Percentiles rank a stretch among this genome's conserved stretches.
Evolutionary conservation across 1,140 invertebrate genomes (phyloP).

Genomic region (Dryas iulia): DNA sequence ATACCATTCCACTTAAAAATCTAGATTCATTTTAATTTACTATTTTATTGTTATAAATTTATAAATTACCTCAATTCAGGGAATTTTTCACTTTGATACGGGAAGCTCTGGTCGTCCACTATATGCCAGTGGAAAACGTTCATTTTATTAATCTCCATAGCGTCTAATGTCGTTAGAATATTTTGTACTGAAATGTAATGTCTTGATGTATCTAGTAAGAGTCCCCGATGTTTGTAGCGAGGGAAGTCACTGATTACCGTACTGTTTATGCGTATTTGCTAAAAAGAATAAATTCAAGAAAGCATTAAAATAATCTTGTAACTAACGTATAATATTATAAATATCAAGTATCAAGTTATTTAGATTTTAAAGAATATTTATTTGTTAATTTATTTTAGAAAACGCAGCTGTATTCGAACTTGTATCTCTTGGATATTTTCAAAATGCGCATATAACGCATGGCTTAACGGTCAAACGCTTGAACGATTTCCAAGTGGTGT

Average conservation of each 20-base stretch:
- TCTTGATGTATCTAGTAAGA: slow-evolving; percentile 91
- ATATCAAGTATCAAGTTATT: no score
- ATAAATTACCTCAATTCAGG: slow-evolving; percentile 85
- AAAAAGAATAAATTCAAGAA: not conserved
- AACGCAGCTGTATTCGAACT: no score
- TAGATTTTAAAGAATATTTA: no score
- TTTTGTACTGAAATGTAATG: slow-evolving; percentile 87
- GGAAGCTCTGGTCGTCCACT: slow-evolving; percentile 95
- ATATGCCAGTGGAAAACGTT: slow-evolving; percentile 98
- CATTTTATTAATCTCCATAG: slow-evolving; percentile 93
- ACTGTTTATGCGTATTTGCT: slow-evolving; percentile 55
- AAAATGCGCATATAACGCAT: not conserved
- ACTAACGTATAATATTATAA: no score
- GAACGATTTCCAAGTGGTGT: no score
- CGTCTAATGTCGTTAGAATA: slow-evolving; percentile 86
- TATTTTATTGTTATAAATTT: no score
- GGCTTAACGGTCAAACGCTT: no score
- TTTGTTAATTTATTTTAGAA: no score
- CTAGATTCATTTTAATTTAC: no score
- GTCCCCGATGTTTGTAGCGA: slow-evolving; percentile 87
- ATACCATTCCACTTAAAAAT: no score
- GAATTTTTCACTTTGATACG: slow-evolving; percentile 89
- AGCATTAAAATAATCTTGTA: no score
- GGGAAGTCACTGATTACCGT: slow-evolving; percentile 83
- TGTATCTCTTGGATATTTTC: no score